Base-by-base conservation (phyloP, 2,888 invertebrate genomes). In the Noctuana brunneofusca region DNA sequence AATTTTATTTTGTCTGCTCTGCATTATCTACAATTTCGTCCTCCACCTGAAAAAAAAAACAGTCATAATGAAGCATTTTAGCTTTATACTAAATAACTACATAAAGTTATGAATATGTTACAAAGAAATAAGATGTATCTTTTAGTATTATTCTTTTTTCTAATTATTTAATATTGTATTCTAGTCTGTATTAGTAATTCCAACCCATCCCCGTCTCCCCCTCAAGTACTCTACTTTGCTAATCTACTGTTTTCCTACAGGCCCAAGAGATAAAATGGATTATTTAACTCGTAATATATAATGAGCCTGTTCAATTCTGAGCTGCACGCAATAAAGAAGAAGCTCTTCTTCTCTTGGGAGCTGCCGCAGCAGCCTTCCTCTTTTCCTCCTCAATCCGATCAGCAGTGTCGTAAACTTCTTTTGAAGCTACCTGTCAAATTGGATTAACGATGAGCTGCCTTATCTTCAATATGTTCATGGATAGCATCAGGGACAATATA, bases 341-440 rank as follows among this genome's bases (percentile, higher is more conserved):
- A 6, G 86, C 75, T 9, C 81, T 75, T 68, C 77, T 78, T 71
- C 79, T 89, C 72, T 83, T 89, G 1, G 89, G 86, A 11, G 84
- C 81, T 1, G 84, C 81, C 0, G 78, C 87, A 66, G 83, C 81
- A 41, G 71, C 5, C 67, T 64, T 76, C 68, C 76, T 79, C 52
- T 79, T 79, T 56, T 87, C 87, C 46, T 64, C 80, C 69, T 84
- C 80, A 50, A 81, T 4, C 32, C 27, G 50, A 65, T 89, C 89
- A 0, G 88, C 86, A 59, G 79, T 65, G 30, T 77, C 67, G 69
- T 87, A 90, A 0, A 81, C 80, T 5, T 78, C 80, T 69, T 70
- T 81, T 2, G 85, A 75, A 20, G 83, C 81, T 48, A 88, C 83
- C 89, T 89, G 75, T 18, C 11, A 12, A 52, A 18, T 59, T 58